Conservation (phyloP, 1,140 invertebrate species). For the roundworm (Caenorhabditis elegans) region DNA sequence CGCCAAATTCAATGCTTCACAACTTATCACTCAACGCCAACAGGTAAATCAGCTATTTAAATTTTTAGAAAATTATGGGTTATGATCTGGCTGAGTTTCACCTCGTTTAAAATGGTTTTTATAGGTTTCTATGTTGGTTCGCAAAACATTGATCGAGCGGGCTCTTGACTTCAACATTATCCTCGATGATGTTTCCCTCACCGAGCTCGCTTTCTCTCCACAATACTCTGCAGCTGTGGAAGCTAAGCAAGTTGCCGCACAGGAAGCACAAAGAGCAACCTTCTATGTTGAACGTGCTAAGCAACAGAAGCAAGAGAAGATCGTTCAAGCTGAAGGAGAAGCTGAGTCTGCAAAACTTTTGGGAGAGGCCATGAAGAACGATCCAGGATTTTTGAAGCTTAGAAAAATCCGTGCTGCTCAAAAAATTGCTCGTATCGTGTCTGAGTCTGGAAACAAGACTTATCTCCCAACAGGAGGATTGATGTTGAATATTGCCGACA, state of each 20-base stretch:
- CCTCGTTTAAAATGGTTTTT: not conserved
- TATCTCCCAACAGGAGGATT: slow-evolving; percentile 87
- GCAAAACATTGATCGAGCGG: slow-evolving; percentile 88
- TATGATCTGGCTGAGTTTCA: not conserved
- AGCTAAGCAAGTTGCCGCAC: slow-evolving; percentile 85
- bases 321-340: slow-evolving; percentile 99
- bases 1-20: slow-evolving; percentile 98
- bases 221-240: slow-evolving; percentile 99
- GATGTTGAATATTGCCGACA: slow-evolving; percentile 95
- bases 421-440: slow-evolving; percentile 91
- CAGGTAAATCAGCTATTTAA: slow-evolving; percentile 64
- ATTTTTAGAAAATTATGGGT: too few species aligned
- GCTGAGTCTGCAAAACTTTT: slow-evolving; percentile 88
- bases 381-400: slow-evolving; percentile 95
- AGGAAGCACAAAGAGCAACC: slow-evolving; percentile 96
- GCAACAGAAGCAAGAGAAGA: slow-evolving; percentile 97
- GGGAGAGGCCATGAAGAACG: slow-evolving; percentile 87
- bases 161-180: slow-evolving; percentile 99
- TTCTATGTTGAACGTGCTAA: slow-evolving; percentile 96
- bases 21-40: slow-evolving; percentile 95
- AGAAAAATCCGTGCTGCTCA: slow-evolving; percentile 95
- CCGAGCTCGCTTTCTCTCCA: slow-evolving; percentile 95
- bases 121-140: slow-evolving; percentile 82
- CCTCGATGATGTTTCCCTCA: slow-evolving; percentile 98
- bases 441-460: slow-evolving; percentile 86